These are phyloP conservation scores for Nestor notabilis DNA, from an alignment of 2,113 vertebrate genomes.

Conservation along the genomic window DNA sequence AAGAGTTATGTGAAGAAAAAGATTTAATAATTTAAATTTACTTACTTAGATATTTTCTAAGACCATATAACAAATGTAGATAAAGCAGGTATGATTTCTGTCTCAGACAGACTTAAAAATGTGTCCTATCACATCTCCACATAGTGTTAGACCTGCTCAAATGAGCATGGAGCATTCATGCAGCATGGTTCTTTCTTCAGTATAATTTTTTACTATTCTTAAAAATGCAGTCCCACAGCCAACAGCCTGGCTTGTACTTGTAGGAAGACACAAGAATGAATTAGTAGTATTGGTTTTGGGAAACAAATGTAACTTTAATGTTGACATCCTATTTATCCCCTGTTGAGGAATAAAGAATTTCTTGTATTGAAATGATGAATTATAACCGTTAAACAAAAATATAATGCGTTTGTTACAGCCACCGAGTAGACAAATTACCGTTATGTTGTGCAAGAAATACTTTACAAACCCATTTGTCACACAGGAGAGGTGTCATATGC, in stretches of 20 bases:
- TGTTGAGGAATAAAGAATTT: conserved; percentile 49
- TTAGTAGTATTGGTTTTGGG: neutral
- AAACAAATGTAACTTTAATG: neutral
- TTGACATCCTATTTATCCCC: conserved; percentile 43
- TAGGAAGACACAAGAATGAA: neutral
- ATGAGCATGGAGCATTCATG: neutral
- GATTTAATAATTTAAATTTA: neutral
- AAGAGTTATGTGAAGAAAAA: neutral
- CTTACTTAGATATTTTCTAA: neutral
- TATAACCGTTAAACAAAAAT: conserved; percentile 55
- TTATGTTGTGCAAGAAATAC: conserved; percentile 43
- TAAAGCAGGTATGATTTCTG: neutral
- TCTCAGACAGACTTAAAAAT: neutral
- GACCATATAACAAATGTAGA: neutral
- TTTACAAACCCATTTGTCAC: conserved; percentile 73
- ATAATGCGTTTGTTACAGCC: conserved; percentile 41
- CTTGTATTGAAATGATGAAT: conserved; percentile 59
- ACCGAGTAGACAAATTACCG: conserved; percentile 63
- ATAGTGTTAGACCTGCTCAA: neutral
- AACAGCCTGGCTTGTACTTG: neutral
- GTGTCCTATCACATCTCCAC: neutral
- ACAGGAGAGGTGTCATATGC: conserved; percentile 37
- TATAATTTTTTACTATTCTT: neutral
- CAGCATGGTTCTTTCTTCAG: neutral
- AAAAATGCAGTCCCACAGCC: neutral